Percentiles rank a stretch among this genome's conserved stretches.
Evolutionary conservation across 2,888 invertebrate genomes (phyloP).

Genomic region (Myathropa florea): DNA sequence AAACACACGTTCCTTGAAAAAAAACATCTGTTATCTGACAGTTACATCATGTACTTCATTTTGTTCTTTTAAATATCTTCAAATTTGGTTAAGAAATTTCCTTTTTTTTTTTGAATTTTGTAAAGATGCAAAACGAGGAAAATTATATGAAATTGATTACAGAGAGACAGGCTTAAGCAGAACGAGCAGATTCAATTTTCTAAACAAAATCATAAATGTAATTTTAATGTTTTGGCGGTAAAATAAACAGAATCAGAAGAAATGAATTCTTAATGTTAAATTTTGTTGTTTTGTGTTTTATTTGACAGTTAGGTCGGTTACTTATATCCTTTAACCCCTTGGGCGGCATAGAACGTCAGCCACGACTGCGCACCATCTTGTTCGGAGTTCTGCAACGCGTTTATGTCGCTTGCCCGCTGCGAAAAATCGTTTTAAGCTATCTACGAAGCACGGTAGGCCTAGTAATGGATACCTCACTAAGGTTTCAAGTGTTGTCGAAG

Average conservation of each 20-base stretch:
- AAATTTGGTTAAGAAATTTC: neutral
- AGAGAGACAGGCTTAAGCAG: neutral
- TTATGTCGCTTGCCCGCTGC: no score
- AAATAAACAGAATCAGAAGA: slow-evolving; percentile 53
- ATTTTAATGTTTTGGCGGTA: slow-evolving; percentile 49
- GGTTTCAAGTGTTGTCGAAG: no score
- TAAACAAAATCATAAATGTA: slow-evolving; percentile 43
- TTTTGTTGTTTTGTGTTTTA: slow-evolving; percentile 12
- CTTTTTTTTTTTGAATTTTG: slow-evolving; percentile 6
- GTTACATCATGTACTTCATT: neutral
- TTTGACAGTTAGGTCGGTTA: neutral
- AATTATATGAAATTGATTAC: neutral
- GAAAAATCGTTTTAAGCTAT: no score
- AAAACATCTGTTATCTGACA: neutral
- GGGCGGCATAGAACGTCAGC: no score
- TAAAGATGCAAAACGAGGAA: neutral
- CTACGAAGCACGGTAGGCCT: no score
- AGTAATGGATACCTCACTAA: no score
- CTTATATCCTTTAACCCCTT: no score
- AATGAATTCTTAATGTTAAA: slow-evolving; percentile 57
- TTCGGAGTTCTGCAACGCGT: no score
- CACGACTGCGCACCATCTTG: no score
- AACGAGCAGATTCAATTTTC: slow-evolving; percentile 10
- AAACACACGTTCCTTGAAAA: neutral
- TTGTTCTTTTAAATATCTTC: neutral